Evolutionary conservation across 2,113 vertebrate genomes (phyloP), one percentile per base, ranked within the genome.

Genomic region (Ceratotherium simum): DNA sequence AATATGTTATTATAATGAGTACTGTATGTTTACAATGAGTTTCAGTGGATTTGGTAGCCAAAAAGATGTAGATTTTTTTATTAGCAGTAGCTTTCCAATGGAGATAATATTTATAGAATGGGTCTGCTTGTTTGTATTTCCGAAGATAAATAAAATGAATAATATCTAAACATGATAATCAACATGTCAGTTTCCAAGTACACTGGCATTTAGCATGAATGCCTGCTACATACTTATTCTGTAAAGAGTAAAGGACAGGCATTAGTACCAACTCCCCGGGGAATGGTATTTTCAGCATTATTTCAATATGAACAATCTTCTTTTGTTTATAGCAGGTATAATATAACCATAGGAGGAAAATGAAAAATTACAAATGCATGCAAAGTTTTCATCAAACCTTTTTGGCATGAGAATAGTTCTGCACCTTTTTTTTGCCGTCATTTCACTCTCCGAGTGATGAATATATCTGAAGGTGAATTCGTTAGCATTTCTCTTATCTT

Each of bases 101-200:
- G 98, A 97, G 98, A 98, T 98, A 98, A 98, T 98, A 98, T 99
- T 99, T 99, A 98, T 97, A 98, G 96, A 98, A 97, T 73, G 42
- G 95, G 56, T 67, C 96, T 94, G 89, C 81, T 83, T 99, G 98
- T 98, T 98, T 99, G 98, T 96, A 89, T 97, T 98, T 96, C 94
- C 92, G 96, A 98, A 98, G 98, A 98, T 99, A 98, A 99, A 99
- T 99, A 99, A 98, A 98, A 98, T 96, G 98, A 98, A 97, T 97
- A 98, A 98, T 98, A 98, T 97, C 97, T 85, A 99, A 99, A 99
- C 98, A 98, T 97, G 98, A 98, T 99, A 98, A 98, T 98, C 98
- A 98, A 98, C 98, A 98, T 98, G 98, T 98, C 98, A 98, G 92
- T 98, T 99, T 97, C 95, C 98, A 98, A 98, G 96, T 98, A 98